Percentiles rank a stretch among this genome's conserved stretches.
phyloP scores from a whole-genome alignment of 2,888 invertebrate genomes.

The Perizoma affinitatum region DNA sequence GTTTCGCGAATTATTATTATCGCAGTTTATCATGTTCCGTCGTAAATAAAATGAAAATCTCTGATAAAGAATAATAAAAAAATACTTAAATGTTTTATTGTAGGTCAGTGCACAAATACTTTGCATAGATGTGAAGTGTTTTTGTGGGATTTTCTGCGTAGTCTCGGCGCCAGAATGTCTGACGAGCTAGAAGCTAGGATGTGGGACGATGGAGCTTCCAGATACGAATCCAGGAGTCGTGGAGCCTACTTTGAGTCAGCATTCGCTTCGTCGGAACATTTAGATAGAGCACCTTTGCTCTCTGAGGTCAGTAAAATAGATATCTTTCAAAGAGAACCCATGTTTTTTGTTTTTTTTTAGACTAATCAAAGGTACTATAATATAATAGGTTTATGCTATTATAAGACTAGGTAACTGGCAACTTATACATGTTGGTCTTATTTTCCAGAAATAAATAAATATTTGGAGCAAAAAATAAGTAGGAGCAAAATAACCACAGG shows the following conservation, averaged over 20 bases:
- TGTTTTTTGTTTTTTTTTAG: no score
- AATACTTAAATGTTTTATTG: constrained; percentile 13
- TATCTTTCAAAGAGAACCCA: no score
- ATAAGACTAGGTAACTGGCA: no score
- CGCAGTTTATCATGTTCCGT: constrained; percentile 43
- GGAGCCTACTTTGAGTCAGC: constrained; percentile 73
- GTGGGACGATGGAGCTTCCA: constrained; percentile 76
- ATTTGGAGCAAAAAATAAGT: no score
- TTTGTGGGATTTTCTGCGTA: constrained; percentile 34
- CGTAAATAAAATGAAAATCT: constrained; percentile 40
- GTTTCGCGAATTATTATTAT: constrained; percentile 37
- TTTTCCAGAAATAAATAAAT: no score
- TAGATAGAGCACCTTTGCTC: constrained; percentile 75
- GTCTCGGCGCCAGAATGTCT: constrained; percentile 78
- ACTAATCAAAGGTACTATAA: no score
- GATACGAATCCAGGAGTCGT: constrained; percentile 66
- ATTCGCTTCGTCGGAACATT: constrained; percentile 75
- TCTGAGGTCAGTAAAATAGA: constrained; percentile 62
- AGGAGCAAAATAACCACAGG: no score
- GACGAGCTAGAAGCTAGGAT: constrained; percentile 79
- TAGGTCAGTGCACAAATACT: constrained; percentile 4
- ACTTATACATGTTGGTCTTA: no score
- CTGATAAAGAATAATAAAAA: constrained; percentile 39
- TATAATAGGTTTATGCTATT: no score
- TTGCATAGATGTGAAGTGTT: constrained; percentile 35